These are phyloP conservation scores for Anniella stebbinsi DNA, from an alignment of 2,797 vertebrate species.

Conservation along the genomic window DNA sequence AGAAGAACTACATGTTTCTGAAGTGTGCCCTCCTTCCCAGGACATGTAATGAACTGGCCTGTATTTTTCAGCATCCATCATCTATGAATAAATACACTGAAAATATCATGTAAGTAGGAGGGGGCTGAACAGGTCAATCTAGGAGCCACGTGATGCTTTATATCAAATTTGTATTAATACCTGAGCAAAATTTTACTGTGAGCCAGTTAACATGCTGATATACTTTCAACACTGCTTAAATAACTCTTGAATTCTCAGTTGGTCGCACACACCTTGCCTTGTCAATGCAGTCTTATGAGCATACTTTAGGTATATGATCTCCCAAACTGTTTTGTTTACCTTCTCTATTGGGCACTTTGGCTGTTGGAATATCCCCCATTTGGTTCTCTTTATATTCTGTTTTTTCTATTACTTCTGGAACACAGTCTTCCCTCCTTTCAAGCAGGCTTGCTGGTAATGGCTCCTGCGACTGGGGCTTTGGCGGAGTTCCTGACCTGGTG, in stretches of 20 bases:
- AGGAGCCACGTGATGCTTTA: neutral
- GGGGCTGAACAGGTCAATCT: neutral
- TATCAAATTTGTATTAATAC: neutral
- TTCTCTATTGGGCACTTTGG: constrained; percentile 77
- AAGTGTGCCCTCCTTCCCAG: neutral
- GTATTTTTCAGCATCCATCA: neutral
- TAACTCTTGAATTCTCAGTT: neutral
- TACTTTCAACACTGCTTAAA: neutral
- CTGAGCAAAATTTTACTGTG: neutral
- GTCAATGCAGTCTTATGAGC: neutral
- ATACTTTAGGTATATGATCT: neutral
- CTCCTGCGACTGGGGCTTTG: constrained; percentile 77
- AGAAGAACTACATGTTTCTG: neutral
- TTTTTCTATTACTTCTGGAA: constrained; percentile 76
- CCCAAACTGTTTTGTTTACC: constrained; percentile 67
- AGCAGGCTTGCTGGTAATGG: constrained; percentile 59
- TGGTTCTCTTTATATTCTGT: constrained; percentile 77
- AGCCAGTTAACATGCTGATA: neutral
- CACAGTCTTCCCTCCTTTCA: constrained; percentile 79
- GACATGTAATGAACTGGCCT: constrained; percentile 25
- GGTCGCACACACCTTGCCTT: neutral
- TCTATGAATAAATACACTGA: neutral
- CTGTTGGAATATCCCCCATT: constrained; percentile 61
- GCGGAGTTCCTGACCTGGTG: constrained; percentile 75
- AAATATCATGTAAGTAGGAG: neutral